A percentile compares a stretch with the other conserved stretches of the same genome.
phyloP scores from a whole-genome alignment of 2,888 invertebrate species.

The Limnephilus marmoratus region DNA sequence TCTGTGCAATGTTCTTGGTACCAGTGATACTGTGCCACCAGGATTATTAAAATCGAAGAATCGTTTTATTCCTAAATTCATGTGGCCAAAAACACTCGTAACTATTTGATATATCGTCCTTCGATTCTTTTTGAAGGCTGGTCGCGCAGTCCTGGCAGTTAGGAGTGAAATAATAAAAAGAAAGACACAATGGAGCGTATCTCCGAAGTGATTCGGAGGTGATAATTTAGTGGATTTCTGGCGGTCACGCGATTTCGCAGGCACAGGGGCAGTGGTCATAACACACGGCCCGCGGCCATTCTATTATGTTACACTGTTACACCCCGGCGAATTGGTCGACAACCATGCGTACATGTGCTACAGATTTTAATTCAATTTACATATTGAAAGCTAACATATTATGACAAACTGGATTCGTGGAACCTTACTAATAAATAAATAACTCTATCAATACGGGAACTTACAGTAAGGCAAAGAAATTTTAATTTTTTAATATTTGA shows the following conservation, averaged over 20 bases:
- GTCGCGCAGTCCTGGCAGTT: conserved; percentile 20
- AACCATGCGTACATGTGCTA: background rate
- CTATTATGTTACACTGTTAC: conserved; percentile 35
- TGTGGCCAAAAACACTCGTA: background rate
- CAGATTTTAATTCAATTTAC: background rate
- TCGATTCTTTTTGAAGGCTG: conserved; percentile 5
- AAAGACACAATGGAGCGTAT: conserved; percentile 48
- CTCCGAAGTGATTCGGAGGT: conserved; percentile 61
- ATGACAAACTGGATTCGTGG: too few relatives aligned
- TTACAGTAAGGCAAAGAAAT: too few relatives aligned
- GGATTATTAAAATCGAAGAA: background rate
- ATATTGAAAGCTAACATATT: too few relatives aligned
- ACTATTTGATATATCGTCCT: conserved; percentile 16
- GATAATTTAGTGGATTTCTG: conserved; percentile 64
- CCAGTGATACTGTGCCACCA: background rate
- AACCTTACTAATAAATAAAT: too few relatives aligned
- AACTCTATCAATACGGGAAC: too few relatives aligned
- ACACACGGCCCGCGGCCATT: conserved; percentile 46
- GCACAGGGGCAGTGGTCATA: conserved; percentile 53
- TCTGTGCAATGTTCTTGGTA: too few relatives aligned
- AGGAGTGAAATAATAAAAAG: conserved; percentile 41
- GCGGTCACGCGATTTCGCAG: conserved; percentile 62
- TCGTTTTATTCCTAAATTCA: background rate
- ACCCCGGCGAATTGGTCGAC: conserved; percentile 12
- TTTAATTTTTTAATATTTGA: too few relatives aligned